These are phyloP conservation scores for Poeciliopsis presidionis DNA, from an alignment of 2,797 vertebrate genomes.

Conservation along the genomic window DNA sequence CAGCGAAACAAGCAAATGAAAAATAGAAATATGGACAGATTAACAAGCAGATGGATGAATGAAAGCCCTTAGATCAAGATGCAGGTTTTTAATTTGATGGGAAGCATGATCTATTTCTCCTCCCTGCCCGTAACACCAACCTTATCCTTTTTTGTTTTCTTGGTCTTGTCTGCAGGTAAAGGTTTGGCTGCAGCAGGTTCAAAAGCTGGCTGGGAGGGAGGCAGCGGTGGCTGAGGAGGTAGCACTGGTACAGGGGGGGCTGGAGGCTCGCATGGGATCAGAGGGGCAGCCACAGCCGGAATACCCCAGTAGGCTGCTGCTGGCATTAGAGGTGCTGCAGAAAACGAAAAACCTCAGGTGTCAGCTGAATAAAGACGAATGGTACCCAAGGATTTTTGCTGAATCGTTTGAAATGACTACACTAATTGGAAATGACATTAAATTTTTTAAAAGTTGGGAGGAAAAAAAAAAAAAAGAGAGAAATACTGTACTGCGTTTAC, in stretches of 20 bases:
- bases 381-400: background rate
- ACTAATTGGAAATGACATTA: background rate
- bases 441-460: background rate
- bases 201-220: conserved; percentile 67
- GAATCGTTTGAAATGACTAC: background rate
- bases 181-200: conserved; percentile 78
- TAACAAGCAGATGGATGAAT: background rate
- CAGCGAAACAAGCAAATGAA: background rate
- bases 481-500: conserved; percentile 60
- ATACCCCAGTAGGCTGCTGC: conserved; percentile 84
- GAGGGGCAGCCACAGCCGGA: conserved; percentile 70
- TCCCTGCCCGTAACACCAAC: conserved; percentile 61
- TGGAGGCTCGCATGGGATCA: conserved; percentile 84
- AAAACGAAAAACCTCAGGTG: conserved; percentile 6
- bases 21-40: background rate
- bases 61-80: too few relatives aligned
- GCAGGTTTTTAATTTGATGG: too few relatives aligned
- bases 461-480: too few relatives aligned
- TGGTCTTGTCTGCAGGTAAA: conserved; percentile 83
- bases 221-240: conserved; percentile 76
- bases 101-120: too few relatives aligned
- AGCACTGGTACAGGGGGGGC: conserved; percentile 66
- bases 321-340: conserved; percentile 72
- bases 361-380: background rate
- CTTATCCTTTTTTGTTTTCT: conserved; percentile 93